Evolutionary conservation across 2,797 vertebrate species (phyloP).

Genomic region (Diplodus sargus): DNA sequence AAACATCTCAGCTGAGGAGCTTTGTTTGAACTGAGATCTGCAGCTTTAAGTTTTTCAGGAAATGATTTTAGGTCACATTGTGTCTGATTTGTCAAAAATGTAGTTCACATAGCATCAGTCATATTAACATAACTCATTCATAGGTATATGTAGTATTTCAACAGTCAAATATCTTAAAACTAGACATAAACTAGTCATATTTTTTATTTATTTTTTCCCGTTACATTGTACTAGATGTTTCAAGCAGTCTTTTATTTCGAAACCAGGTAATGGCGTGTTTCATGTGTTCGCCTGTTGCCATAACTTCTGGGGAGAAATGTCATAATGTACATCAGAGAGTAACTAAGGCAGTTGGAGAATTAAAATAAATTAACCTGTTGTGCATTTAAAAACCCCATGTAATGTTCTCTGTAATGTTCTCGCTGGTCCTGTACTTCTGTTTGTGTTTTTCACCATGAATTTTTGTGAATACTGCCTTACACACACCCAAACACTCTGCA

Average conservation of each 20-base stretch:
- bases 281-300: no score
- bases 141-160: no score
- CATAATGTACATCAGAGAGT: no score
- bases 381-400: background rate
- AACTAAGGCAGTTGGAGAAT: no score
- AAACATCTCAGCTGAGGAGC: conserved; percentile 10
- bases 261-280: no score
- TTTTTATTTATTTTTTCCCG: no score
- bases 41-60: conserved; percentile 1
- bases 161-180: no score
- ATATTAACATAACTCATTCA: background rate
- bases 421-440: background rate
- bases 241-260: no score
- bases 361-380: no score
- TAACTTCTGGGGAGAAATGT: no score
- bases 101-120: background rate
- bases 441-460: background rate
- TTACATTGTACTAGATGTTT: no score
- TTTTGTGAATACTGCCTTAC: background rate
- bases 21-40: conserved; percentile 13
- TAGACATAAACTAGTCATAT: no score
- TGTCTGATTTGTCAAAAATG: background rate
- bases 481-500: background rate
- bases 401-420: background rate
- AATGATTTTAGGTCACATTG: conserved; percentile 3